Percentiles rank a stretch among this genome's conserved stretches.
phyloP scores from a whole-genome alignment of 2,888 invertebrate species.

The Pomacea canaliculata region DNA sequence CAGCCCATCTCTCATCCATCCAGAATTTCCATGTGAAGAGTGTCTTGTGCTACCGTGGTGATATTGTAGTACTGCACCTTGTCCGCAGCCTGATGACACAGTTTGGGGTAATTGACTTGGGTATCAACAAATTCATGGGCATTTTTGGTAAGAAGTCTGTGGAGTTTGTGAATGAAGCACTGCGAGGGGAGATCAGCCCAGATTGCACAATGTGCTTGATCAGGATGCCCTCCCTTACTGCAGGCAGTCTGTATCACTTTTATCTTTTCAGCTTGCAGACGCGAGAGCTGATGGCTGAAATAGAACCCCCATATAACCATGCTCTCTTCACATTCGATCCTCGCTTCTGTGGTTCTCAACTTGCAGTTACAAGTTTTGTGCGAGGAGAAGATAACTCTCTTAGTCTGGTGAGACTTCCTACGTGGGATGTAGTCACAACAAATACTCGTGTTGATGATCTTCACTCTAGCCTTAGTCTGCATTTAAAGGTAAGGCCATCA shows the following conservation, averaged over 20 bases:
- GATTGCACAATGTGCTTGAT: constrained; percentile 66
- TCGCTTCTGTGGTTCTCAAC: constrained; percentile 59
- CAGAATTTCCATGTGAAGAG: constrained; percentile 69
- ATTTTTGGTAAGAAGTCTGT: constrained; percentile 66
- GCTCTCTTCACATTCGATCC: constrained; percentile 68
- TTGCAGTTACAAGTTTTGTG: constrained; percentile 66
- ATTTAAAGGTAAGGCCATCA: constrained; percentile 43
- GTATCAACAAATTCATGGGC: constrained; percentile 66
- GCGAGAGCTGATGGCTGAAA: constrained; percentile 55
- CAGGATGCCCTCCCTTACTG: constrained; percentile 55
- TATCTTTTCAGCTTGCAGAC: constrained; percentile 63
- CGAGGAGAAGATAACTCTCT: constrained; percentile 61
- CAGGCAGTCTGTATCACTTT: constrained; percentile 54
- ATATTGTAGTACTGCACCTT: constrained; percentile 65
- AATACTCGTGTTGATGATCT: constrained; percentile 62
- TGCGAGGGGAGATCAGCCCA: constrained; percentile 66
- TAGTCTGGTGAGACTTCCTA: constrained; percentile 56
- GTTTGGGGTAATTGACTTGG: constrained; percentile 65
- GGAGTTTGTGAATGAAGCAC: constrained; percentile 64
- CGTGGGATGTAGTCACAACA: constrained; percentile 59
- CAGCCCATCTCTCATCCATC: constrained; percentile 69
- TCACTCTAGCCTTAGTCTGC: constrained; percentile 57
- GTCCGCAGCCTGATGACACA: constrained; percentile 66
- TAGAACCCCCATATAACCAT: constrained; percentile 53
- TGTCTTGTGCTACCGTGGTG: constrained; percentile 65